Evolutionary conservation across 2,113 vertebrate species (phyloP), one percentile per base, ranked within the genome.

Genomic region (Psilopsiagon aymara): DNA sequence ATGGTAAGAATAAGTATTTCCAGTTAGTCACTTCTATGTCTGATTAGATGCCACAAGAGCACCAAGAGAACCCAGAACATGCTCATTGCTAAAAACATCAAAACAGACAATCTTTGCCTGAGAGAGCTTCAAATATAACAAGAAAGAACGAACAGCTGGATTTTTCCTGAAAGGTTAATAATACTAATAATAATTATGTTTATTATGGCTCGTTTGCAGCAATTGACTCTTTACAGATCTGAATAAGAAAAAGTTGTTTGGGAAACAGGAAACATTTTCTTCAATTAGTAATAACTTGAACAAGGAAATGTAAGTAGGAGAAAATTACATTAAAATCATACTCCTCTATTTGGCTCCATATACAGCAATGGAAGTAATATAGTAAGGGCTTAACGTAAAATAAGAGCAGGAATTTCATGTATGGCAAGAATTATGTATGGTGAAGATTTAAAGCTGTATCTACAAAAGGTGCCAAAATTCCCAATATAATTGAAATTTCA

Each of bases 1-100:
- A 44, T 33, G 74, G 79, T 31, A 82, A 78, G 85, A 92, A 95
- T 12, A 73, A 84, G 43, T 18, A 92, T 67, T 79, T 75, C 64
- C 9, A 37, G 44, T 96, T 76, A 96, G 81, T 16, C 52, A 39
- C 31, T 49, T 90, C 11, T 12, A 17, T 16, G 13, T 82, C 77
- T 82, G n/a, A 52, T 69, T 82, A 66, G 7, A 44, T 28, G 13
- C 23, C 67, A 62, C 12, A 53, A 74, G 13, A 59, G 55, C 55
- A 59, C 9, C 55, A 23, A 59, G 55, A 87, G 24, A n/a, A 91
- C 25, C 16, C 80, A 74, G 12, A 92, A 51, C 0, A 1, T 7
- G 5, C 20, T 73, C 17, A 19, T 9, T 89, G 35, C 33, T 52
- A 39, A 55, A 82, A 63, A 47, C 41, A 51, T 11, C 17, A 86